phyloP scores from a whole-genome alignment of 2,888 invertebrate genomes.

The Cheilosia scutellata region DNA sequence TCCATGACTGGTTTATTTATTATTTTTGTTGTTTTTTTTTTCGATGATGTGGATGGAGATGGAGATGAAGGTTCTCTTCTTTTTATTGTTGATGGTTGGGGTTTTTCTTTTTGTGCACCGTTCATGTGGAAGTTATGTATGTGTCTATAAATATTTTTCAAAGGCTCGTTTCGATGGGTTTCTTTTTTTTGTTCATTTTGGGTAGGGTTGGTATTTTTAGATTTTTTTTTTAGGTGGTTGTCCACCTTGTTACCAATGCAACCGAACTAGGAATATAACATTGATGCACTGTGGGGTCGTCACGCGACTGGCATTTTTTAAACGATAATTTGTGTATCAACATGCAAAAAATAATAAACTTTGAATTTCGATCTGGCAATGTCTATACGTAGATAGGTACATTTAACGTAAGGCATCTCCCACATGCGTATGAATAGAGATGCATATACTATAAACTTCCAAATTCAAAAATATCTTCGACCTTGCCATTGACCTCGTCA shows the following conservation, averaged over 20 bases:
- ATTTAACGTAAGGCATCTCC: no score
- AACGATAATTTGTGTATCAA: background rate
- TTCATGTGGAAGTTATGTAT: slow-evolving; percentile 11
- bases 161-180: slow-evolving; percentile 59
- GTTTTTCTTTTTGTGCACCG: slow-evolving; percentile 30
- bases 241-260: slow-evolving; percentile 44
- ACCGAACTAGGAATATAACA: slow-evolving; percentile 26
- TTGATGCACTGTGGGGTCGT: slow-evolving; percentile 15
- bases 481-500: no score
- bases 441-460: no score
- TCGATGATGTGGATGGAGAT: slow-evolving; percentile 57
- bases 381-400: no score
- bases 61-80: slow-evolving; percentile 55
- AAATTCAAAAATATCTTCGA: no score
- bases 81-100: slow-evolving; percentile 10
- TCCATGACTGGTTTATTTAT: slow-evolving; percentile 75
- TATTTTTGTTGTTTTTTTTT: slow-evolving; percentile 44
- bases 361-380: no score
- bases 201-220: slow-evolving; percentile 59
- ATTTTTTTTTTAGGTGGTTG: slow-evolving; percentile 25
- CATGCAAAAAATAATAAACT: background rate
- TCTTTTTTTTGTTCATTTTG: slow-evolving; percentile 29
- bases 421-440: no score
- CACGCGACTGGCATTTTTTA: background rate
- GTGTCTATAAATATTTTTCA: slow-evolving; percentile 55